Base-by-base conservation (phyloP, 2,113 vertebrate species). In the Chlamydotis undulata region DNA sequence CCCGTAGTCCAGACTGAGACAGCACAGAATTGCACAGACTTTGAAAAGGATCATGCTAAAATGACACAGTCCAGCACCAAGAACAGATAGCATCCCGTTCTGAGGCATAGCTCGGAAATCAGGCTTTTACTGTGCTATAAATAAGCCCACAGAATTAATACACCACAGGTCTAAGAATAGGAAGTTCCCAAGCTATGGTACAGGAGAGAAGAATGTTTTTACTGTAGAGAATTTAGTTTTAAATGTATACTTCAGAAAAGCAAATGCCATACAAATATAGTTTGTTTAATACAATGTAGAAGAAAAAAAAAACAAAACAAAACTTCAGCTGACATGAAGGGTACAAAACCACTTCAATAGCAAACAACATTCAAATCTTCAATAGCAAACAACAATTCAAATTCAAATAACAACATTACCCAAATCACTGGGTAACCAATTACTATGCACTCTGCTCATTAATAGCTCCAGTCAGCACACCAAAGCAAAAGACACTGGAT, bases 81-180 rank as follows among this genome's bases (percentile, higher is more conserved):
- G 64, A 89, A 68, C 0, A 2, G 56, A 68, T 5, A 90, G 68
- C 35, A 65, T 41, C 86, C 49, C 60, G 53, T 70, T 67, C 55
- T 22, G 55, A 93, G 87, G 60, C 65, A 67, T 17, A 88, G 75
- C 56, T 90, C 25, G 7, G 71, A 95, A 96, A 86, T 80, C 85
- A 94, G 64, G 59, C 47, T 92, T 94, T 95, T 92, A 68, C 71
- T 63, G 39, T 77, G 64, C 71, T 90, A 71, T 87, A 94, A 96
- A 92, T 84, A 90, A 96, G 39, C 56, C 39, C 57, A 60, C n/a
- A 90, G 57, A 78, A 86, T 22, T 19, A 78, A 83, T 9, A 77
- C 28, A 60, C 11, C 64, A 63, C 39, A 60, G 43, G 21, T 68
- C 80, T 56, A 90, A 86, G 80, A 90, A 75, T 11, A 92, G 39